A percentile compares a stretch with the other conserved stretches of the same genome.
Conservation (phyloP, 2,888 invertebrate genomes). For the Pammene aurita region DNA sequence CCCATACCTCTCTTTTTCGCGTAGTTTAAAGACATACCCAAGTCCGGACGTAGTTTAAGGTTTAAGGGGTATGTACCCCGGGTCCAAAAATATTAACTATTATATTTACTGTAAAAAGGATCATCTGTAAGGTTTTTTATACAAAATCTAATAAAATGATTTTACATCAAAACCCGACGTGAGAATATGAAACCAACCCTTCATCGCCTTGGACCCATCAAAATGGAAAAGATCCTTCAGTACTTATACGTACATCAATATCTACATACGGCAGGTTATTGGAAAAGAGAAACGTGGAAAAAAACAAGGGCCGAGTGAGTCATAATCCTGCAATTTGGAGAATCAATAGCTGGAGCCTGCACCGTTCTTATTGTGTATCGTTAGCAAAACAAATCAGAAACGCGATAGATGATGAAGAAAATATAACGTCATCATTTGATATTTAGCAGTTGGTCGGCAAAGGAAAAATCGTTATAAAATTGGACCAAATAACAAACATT, state of each 20-base stretch:
- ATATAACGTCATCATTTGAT: background rate
- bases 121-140: background rate
- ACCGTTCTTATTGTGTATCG: constrained; percentile 61
- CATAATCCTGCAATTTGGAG: constrained; percentile 70
- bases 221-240: no score
- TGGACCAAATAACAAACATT: background rate
- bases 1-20: no score
- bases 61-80: no score
- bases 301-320: constrained; percentile 58
- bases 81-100: no score
- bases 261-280: constrained; percentile 22
- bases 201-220: background rate
- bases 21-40: no score
- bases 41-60: no score
- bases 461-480: background rate
- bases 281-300: constrained; percentile 8
- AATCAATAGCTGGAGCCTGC: constrained; percentile 71
- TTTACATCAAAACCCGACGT: no score
- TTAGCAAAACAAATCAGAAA: constrained; percentile 49
- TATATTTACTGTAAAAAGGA: no score
- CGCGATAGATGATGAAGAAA: background rate
- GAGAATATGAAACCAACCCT: no score
- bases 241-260: constrained; percentile 12
- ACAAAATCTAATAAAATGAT: no score
- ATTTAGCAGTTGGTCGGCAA: background rate